Evolutionary conservation across 1,140 invertebrate species (phyloP), one percentile per base, ranked within the genome.

Genomic region (Drosophila navojoa): DNA sequence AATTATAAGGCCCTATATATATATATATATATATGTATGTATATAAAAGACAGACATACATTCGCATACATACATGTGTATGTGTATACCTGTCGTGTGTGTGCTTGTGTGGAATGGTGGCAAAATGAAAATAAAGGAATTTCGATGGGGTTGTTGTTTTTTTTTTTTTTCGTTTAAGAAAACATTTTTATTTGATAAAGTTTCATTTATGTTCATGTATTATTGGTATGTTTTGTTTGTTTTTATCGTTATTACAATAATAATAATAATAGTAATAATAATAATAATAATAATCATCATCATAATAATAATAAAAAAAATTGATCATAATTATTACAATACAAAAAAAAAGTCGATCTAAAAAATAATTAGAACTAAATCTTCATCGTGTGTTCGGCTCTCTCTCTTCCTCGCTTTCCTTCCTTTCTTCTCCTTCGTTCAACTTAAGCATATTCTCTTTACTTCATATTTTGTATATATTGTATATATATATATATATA

Each of bases 111-210:
- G 15, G 57, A 35, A 35, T 42, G 57, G 50, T 4, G 67, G 62
- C 44, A 45, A 62, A 58, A 72, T 53, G 42, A 50, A 81, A 81
- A 76, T n/a, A 79, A 81, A 76, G 79, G 78, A 71, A 77, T 64
- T 60, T 82, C 79, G 80, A 71, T 81, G 75, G 78, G 75, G 55
- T 44, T 71, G 64, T 76, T 71, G 40, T 44, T 73, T 27, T 27
- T 86, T 85, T 85, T 79, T 79, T 78, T 67, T 76, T 70, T 76
- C 19, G 69, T 81, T 87, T 76, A 87, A 76, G 69, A 79, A 87
- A 86, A 76, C 69, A 87, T 81, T 86, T 85, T 86, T 85, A 86
- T 86, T 86, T 86, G 77, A 85, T 86, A 85, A 85, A 85, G 81
- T 85, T 85, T 80, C 76, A 76, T 85, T 85, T 74, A 79, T 79